Evolutionary conservation across 2,888 invertebrate species (phyloP).

Genomic region (Gastrophysa polygoni): DNA sequence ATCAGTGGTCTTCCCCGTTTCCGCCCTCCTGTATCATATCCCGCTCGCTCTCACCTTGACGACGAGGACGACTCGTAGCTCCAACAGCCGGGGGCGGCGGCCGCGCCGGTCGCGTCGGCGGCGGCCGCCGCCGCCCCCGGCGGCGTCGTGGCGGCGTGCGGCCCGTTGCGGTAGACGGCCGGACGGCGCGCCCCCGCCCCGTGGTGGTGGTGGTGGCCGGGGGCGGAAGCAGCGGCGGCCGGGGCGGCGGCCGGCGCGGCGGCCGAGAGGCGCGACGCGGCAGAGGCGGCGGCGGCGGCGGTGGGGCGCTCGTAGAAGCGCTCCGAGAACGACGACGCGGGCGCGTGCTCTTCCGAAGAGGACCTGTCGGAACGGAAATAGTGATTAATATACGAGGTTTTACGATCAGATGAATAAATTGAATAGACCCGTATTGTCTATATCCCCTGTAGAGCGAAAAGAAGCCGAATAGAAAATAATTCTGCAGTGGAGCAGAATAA

Average conservation of each 20-base stretch:
- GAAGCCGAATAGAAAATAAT: too few species aligned
- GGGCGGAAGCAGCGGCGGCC: not conserved
- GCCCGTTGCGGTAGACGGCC: constrained; percentile 40
- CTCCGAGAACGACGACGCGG: constrained; percentile 54
- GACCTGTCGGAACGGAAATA: constrained; percentile 52
- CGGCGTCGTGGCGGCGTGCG: constrained; percentile 29
- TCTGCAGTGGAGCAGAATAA: too few species aligned
- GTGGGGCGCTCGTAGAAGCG: constrained; percentile 61
- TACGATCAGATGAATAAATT: too few species aligned
- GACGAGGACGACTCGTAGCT: not conserved
- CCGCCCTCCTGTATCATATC: constrained; percentile 1
- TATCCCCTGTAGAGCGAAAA: too few species aligned
- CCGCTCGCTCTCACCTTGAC: too few species aligned
- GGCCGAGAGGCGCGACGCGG: constrained; percentile 40
- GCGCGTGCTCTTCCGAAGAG: constrained; percentile 60
- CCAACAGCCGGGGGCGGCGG: not conserved
- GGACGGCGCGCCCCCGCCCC: not conserved
- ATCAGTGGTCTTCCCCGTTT: too few species aligned
- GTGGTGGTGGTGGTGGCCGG: constrained; percentile 13
- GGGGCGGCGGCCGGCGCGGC: constrained; percentile 13
- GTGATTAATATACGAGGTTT: too few species aligned
- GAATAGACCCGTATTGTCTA: too few species aligned
- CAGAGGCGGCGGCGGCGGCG: constrained; percentile 12
- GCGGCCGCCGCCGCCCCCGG: constrained; percentile 38
- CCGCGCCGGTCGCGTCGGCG: constrained; percentile 15